Evolutionary conservation across 2,888 invertebrate species (phyloP).

Genomic region (Ichneumoninae sp.): DNA sequence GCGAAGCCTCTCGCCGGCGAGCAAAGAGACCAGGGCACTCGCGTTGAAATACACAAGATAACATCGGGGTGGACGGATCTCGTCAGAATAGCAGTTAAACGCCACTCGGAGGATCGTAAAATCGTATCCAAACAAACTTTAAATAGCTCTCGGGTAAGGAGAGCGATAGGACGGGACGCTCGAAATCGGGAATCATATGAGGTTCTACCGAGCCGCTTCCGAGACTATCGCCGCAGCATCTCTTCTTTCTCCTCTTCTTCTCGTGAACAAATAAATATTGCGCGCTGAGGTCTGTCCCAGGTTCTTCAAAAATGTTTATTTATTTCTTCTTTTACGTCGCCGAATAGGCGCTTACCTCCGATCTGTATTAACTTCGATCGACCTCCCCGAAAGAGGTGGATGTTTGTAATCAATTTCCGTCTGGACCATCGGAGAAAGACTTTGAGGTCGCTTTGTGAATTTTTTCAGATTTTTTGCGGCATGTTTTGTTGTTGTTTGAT

Average conservation of each 20-base stretch:
- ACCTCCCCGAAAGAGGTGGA: background rate
- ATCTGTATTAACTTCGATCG: background rate
- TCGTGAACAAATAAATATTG: constrained; percentile 59
- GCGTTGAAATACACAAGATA: constrained; percentile 70
- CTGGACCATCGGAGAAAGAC: background rate
- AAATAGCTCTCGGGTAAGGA: constrained; percentile 70
- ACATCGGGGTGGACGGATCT: constrained; percentile 70
- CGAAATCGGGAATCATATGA: constrained; percentile 38
- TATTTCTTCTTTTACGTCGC: constrained; percentile 1
- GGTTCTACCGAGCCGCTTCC: constrained; percentile 23
- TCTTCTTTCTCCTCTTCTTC: constrained; percentile 34
- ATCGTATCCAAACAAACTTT: constrained; percentile 76
- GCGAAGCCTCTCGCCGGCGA: constrained; percentile 15
- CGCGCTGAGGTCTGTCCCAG: background rate
- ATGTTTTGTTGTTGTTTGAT: too few species aligned
- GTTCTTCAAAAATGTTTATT: constrained; percentile 36
- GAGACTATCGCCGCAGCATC: constrained; percentile 30
- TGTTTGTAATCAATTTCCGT: background rate
- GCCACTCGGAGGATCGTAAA: constrained; percentile 69
- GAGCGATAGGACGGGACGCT: constrained; percentile 16
- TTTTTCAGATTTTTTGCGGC: background rate
- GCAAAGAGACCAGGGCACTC: constrained; percentile 29
- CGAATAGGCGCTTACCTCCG: background rate
- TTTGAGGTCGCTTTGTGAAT: background rate
- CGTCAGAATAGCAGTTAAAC: constrained; percentile 73